Conservation (phyloP, 2,888 invertebrate species). For the Parascotia fuliginaria region DNA sequence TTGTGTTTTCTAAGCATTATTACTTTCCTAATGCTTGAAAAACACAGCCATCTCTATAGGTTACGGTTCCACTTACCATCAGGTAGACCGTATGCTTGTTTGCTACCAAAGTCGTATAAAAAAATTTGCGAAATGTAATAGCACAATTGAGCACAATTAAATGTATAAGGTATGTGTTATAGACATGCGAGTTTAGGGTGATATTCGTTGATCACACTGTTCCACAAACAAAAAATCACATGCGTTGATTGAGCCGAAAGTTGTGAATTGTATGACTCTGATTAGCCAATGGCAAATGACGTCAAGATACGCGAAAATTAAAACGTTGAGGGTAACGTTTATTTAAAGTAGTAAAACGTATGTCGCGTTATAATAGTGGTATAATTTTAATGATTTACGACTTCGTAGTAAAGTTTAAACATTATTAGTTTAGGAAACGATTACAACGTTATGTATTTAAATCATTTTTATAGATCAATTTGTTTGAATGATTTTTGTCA, state of each 20-base stretch:
- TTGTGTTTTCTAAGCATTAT: too few species aligned
- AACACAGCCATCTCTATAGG: too few species aligned
- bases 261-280: conserved; percentile 37
- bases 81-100: too few species aligned
- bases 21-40: too few species aligned
- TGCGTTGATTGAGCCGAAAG: conserved; percentile 34
- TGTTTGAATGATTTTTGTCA: conserved; percentile 32
- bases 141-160: conserved; percentile 16
- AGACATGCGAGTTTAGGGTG: conserved; percentile 27
- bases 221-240: conserved; percentile 25
- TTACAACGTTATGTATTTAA: conserved; percentile 37
- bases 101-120: too few species aligned
- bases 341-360: conserved; percentile 20
- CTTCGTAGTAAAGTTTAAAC: conserved; percentile 36
- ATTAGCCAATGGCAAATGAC: conserved; percentile 26
- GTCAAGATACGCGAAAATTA: conserved; percentile 26
- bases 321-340: conserved; percentile 24
- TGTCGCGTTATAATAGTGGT: conserved; percentile 24
- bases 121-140: conserved; percentile 29
- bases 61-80: too few species aligned
- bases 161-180: conserved; percentile 32
- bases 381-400: conserved; percentile 46
- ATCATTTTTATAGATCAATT: conserved; percentile 38
- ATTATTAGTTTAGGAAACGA: conserved; percentile 51
- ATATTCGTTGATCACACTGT: conserved; percentile 25